A percentile compares a stretch with the other conserved stretches of the same genome.
Evolutionary conservation across 2,888 invertebrate species (phyloP).

Genomic region (Oxystoma pomonae): DNA sequence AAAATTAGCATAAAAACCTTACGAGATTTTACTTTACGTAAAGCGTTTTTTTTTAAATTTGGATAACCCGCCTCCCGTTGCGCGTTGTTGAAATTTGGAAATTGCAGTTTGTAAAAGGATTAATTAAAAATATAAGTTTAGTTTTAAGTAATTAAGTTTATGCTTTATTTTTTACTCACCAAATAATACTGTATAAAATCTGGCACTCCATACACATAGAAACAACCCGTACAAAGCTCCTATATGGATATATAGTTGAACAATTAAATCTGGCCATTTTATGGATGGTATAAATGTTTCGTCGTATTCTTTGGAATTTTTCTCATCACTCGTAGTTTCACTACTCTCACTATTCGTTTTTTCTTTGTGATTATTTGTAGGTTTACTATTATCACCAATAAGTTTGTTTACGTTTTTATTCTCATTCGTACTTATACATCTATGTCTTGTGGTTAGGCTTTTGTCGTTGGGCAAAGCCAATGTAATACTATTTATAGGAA

Average conservation of each 20-base stretch:
- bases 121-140: too few species aligned
- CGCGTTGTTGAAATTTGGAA: too few species aligned
- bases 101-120: too few species aligned
- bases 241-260: conserved; percentile 64
- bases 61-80: too few species aligned
- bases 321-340: not conserved
- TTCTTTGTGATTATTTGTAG: not conserved
- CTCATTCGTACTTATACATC: not conserved
- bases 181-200: conserved; percentile 63
- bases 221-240: conserved; percentile 68
- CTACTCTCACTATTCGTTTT: not conserved
- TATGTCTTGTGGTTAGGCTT: not conserved
- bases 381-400: not conserved
- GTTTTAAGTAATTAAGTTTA: too few species aligned
- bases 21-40: too few species aligned
- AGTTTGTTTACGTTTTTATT: not conserved
- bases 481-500: not conserved
- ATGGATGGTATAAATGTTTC: conserved; percentile 56
- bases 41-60: too few species aligned
- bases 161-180: too few species aligned
- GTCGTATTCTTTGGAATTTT: not conserved
- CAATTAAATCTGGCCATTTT: conserved; percentile 69
- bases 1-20: too few species aligned
- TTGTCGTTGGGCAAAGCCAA: not conserved
- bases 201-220: conserved; percentile 59